phyloP scores from a whole-genome alignment of 2,888 invertebrate genomes.

The Antheraea assamensis region DNA sequence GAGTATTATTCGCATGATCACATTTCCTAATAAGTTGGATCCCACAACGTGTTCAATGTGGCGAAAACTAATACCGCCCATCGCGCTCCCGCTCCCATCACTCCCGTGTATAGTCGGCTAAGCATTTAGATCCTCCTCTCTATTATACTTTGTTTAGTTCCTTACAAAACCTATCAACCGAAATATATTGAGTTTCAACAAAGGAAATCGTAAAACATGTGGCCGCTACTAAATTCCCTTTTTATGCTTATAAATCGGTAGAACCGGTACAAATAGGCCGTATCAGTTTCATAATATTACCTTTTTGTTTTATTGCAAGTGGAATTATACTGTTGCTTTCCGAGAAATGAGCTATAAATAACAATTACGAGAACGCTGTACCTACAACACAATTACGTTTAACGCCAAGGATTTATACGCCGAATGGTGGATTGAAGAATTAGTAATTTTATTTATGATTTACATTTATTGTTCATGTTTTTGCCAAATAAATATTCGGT shows the following conservation, averaged over 20 bases:
- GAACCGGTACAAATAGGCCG: slow-evolving; percentile 36
- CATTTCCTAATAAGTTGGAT: slow-evolving; percentile 80
- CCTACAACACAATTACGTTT: slow-evolving; percentile 45
- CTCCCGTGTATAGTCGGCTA: slow-evolving; percentile 54
- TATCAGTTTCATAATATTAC: slow-evolving; percentile 37
- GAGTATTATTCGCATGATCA: slow-evolving; percentile 79
- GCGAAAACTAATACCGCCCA: slow-evolving; percentile 70
- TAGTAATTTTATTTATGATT: slow-evolving; percentile 30
- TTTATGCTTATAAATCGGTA: slow-evolving; percentile 29
- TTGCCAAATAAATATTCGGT: not conserved
- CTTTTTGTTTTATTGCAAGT: slow-evolving; percentile 44
- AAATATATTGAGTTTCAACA: slow-evolving; percentile 36
- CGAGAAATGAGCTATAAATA: slow-evolving; percentile 49
- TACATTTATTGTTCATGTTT: slow-evolving; percentile 25
- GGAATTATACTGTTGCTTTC: slow-evolving; percentile 47
- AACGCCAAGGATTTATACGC: slow-evolving; percentile 35
- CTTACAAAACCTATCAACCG: slow-evolving; percentile 35
- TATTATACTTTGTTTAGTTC: slow-evolving; percentile 53
- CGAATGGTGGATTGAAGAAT: slow-evolving; percentile 34
- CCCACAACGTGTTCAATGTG: slow-evolving; percentile 76
- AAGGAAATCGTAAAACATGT: slow-evolving; percentile 26
- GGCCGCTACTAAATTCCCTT: slow-evolving; percentile 27
- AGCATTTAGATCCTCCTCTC: slow-evolving; percentile 54
- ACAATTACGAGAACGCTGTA: slow-evolving; percentile 45
- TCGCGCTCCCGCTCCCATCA: slow-evolving; percentile 55